phyloP scores from a whole-genome alignment of 2,797 vertebrate genomes.

The Tiaroga cobitis region DNA sequence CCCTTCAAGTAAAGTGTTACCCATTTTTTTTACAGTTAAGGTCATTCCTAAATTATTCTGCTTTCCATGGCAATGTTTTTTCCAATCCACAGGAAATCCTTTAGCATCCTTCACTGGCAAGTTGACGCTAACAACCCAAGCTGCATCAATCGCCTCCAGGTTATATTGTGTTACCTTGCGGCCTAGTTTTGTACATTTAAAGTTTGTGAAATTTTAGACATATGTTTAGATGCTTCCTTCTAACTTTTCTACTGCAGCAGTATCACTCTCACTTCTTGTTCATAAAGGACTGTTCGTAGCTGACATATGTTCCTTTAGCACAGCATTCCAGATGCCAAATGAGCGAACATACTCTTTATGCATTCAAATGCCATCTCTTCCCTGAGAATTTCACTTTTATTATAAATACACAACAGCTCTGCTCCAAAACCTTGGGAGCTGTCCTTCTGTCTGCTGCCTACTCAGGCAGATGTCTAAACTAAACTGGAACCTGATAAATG shows the following conservation, averaged over 20 bases:
- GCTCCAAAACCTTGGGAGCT: neutral
- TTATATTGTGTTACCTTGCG: slow-evolving; percentile 5
- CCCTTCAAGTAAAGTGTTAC: too few species aligned
- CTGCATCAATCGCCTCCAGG: slow-evolving; percentile 18
- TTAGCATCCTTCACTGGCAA: slow-evolving; percentile 30
- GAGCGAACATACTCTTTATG: neutral
- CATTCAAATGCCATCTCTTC: neutral
- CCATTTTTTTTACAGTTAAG: slow-evolving; percentile 25
- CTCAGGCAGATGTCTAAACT: neutral
- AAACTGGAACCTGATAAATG: slow-evolving; percentile 3
- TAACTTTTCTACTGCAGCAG: neutral
- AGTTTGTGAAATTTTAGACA: slow-evolving; percentile 29
- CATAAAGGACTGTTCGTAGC: neutral
- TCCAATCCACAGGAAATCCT: neutral
- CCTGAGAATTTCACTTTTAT: slow-evolving; percentile 8
- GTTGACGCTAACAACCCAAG: slow-evolving; percentile 17
- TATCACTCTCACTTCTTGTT: neutral
- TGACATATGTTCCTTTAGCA: slow-evolving; percentile 25
- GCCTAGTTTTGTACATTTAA: slow-evolving; percentile 21
- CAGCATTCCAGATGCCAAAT: neutral
- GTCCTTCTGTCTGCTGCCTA: slow-evolving; percentile 17
- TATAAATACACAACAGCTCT: slow-evolving; percentile 3
- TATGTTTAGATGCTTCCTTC: slow-evolving; percentile 1
- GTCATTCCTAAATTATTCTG: slow-evolving; percentile 25
- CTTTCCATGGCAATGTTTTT: neutral